Base-by-base conservation (phyloP, 64 coral and sea anemone species). In the Porites lutea region DNA sequence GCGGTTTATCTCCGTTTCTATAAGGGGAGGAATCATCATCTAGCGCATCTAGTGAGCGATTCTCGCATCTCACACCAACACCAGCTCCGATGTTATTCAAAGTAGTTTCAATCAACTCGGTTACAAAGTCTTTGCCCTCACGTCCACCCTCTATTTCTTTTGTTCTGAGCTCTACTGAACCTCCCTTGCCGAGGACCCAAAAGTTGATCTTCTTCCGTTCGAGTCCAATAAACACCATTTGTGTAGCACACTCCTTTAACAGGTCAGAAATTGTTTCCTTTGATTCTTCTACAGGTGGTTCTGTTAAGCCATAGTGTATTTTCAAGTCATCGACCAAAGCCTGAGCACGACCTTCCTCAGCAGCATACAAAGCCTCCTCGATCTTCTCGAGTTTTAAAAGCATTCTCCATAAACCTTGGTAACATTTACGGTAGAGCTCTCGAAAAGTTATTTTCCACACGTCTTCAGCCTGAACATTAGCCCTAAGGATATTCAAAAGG, bases 281-380 rank as follows among this genome's bases (percentile, higher is more conserved):
- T 4, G 22, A 43, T 8, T 73, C 16, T 1, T 12, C 19, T 52
- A 3, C 3, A 50, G n/a, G 18, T 18, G 27, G 54, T 15, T 8
- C 18, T 64, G 47, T 58, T 45, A 16, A 0, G 37, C 54, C n/a
- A 66, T 83, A 65, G 59, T 83, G 5, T 8, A 48, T 67, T 67
- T 57, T 46, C 22, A 83, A 59, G 59, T 58, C 13, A 53, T 83
- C 80, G 21, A 49, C 16, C 19, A 65, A 45, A 48, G 47, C 80
- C 53, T 64, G 54, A 43, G 79, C 79, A 18, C 79, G 18, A 27
- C 79, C 79, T 82, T 82, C 43, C 23, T 82, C 79, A 23, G 54
- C 54, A 43, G 79, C 54, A 73, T 12, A 73, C 71, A 73, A 73
- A 37, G 71, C 23, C 22, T 73, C 71, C 27, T 73, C 23, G 13